Conservation (phyloP, 23 tunicate genomes). For the Halocynthia aurantium region DNA sequence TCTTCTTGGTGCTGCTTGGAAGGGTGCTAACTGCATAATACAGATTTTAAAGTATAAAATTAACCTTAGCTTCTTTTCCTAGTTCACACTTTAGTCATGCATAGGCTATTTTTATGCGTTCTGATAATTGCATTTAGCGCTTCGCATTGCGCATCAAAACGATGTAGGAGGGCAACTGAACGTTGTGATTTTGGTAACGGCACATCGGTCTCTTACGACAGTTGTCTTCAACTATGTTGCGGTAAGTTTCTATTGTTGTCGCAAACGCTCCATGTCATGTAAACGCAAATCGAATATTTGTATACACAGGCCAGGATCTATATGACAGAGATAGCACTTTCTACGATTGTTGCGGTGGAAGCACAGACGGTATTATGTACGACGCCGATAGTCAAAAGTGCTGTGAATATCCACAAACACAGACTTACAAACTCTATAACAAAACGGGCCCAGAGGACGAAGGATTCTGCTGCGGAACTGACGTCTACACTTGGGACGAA, state of each 20-base stretch:
- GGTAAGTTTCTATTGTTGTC: conserved; percentile 6
- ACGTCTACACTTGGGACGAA: conserved; percentile 10
- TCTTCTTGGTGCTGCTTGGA: not conserved
- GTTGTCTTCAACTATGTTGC: conserved; percentile 19
- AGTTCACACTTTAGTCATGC: no score
- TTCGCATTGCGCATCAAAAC: not conserved
- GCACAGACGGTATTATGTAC: conserved; percentile 15
- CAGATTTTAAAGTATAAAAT: no score
- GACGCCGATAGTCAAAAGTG: conserved; percentile 12
- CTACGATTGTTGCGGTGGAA: conserved; percentile 15
- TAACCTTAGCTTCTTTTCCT: no score
- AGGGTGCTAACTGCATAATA: no score
- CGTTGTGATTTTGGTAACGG: conserved; percentile 16
- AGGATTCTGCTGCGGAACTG: conserved; percentile 50
- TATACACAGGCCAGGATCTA: conserved; percentile 6
- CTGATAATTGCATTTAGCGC: no score
- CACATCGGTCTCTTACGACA: conserved; percentile 8
- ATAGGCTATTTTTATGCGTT: no score
- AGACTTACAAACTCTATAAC: conserved; percentile 3
- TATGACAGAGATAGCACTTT: conserved; percentile 3
- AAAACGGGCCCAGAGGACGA: not conserved
- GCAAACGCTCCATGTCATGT: not conserved
- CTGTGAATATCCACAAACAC: conserved; percentile 18
- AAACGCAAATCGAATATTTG: not conserved
- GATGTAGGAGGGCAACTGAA: conserved; percentile 12